phyloP scores from a whole-genome alignment of 2,888 invertebrate genomes.

The Atherix ibis region DNA sequence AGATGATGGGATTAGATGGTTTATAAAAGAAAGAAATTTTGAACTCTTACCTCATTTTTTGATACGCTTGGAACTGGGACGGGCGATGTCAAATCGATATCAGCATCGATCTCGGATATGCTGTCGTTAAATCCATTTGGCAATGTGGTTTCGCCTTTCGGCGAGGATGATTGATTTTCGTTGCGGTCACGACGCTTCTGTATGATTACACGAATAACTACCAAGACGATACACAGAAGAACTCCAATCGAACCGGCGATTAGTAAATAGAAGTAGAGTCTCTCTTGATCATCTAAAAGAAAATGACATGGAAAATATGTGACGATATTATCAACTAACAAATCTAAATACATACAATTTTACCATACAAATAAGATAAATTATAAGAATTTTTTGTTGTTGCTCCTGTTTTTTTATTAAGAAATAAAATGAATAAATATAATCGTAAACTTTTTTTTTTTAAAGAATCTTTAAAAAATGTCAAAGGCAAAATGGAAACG shows the following conservation, averaged over 20 bases:
- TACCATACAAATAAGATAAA: too few relatives aligned
- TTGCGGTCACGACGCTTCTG: slow-evolving; percentile 45
- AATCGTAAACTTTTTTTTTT: too few relatives aligned
- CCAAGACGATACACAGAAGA: slow-evolving; percentile 52
- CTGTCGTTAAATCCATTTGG: slow-evolving; percentile 71
- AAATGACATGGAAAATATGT: too few relatives aligned
- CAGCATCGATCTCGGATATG: slow-evolving; percentile 67
- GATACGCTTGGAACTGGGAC: slow-evolving; percentile 37
- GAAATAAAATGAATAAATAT: too few relatives aligned
- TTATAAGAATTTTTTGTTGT: too few relatives aligned
- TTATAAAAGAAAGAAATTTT: too few relatives aligned
- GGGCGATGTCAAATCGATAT: slow-evolving; percentile 49
- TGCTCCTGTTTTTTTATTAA: too few relatives aligned
- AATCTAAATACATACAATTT: too few relatives aligned
- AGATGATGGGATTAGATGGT: too few relatives aligned
- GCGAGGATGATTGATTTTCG: slow-evolving; percentile 36
- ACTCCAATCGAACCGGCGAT: slow-evolving; percentile 55
- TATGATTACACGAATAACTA: slow-evolving; percentile 52
- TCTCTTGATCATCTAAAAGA: slow-evolving; percentile 28
- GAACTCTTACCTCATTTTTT: slow-evolving; percentile 27
- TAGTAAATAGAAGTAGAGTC: slow-evolving; percentile 69
- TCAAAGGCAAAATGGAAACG: too few relatives aligned
- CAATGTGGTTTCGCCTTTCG: slow-evolving; percentile 56
- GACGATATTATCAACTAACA: too few relatives aligned
- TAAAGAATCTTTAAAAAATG: too few relatives aligned